phyloP scores from a whole-genome alignment of 2,797 vertebrate species.

The Halcyon badia region DNA sequence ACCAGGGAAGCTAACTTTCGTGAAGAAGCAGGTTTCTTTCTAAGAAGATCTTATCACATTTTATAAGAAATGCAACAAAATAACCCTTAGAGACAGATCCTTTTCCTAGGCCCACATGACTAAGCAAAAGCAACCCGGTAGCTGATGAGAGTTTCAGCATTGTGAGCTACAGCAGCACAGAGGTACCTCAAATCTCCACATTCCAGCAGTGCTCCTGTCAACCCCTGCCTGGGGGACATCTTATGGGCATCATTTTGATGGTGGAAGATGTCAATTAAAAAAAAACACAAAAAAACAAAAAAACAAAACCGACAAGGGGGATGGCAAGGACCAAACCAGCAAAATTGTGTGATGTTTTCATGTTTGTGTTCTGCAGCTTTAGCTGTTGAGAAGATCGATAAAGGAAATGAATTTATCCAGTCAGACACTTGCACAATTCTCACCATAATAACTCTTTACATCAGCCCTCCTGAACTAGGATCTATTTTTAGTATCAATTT shows the following conservation, averaged over 20 bases:
- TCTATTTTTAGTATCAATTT: not conserved
- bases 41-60: not conserved
- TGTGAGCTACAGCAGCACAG: fast-evolving
- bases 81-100: not conserved
- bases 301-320: not conserved
- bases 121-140: not conserved
- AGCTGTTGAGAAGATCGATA: not conserved
- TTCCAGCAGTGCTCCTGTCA: not conserved
- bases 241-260: fast-evolving
- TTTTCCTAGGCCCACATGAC: not conserved
- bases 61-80: not conserved
- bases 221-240: not conserved
- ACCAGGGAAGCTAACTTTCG: not conserved
- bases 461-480: constrained; percentile 12
- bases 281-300: not conserved
- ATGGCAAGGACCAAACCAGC: not conserved
- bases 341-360: not conserved
- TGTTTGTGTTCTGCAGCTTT: not conserved
- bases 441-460: not conserved
- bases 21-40: not conserved
- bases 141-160: not conserved
- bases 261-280: not conserved
- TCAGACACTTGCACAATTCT: not conserved
- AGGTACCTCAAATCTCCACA: too few relatives aligned
- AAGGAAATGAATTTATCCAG: not conserved